Evolutionary conservation across 2,113 vertebrate species (phyloP), one percentile per base, ranked within the genome.

Genomic region (Larimichthys crocea): DNA sequence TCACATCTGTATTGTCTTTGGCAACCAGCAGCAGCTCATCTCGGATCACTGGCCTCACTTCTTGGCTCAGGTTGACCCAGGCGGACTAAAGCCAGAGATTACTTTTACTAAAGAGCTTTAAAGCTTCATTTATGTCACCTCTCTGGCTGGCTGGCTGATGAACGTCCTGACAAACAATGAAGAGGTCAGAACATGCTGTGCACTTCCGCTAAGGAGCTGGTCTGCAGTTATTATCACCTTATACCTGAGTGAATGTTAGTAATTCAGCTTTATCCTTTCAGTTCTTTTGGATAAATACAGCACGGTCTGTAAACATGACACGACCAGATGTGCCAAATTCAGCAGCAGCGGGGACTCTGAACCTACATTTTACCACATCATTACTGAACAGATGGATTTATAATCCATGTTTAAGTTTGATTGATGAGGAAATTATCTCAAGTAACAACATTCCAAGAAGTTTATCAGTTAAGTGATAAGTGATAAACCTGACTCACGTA

Each of bases 81-180:
- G 3, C 24, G 10, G 35, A 73, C 15, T 68, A 61, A 62, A 49
- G 3, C 50, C 31, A 60, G 76, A 60, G 65, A 75, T 74, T 0
- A 73, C 8, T 42, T 19, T 61, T 55, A 46, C 31, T 63, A 29
- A n/a, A 59, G 68, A 64, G 31, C 40, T 53, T 68, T 76, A 22
- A 11, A 80, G 53, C 26, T 57, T 57, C 63, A 56, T 60, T 61
- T 17, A 12, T 66, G 53, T 72, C 53, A 16, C 14, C 11, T 26
- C 19, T 71, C 16, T 31, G 48, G 60, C 26, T 31, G 48, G 60
- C 35, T 40, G 35, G 35, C 35, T 8, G 35, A 40, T 8, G 8
- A 40, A 35, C 14, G 5, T 59, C 63, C 60, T 40, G 42, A 11
- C 24, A 0, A 72, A 80, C 52, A 20, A 49, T 35, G 52, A 10